phyloP scores from a whole-genome alignment of 2,113 vertebrate genomes.

The Petromus typicus region DNA sequence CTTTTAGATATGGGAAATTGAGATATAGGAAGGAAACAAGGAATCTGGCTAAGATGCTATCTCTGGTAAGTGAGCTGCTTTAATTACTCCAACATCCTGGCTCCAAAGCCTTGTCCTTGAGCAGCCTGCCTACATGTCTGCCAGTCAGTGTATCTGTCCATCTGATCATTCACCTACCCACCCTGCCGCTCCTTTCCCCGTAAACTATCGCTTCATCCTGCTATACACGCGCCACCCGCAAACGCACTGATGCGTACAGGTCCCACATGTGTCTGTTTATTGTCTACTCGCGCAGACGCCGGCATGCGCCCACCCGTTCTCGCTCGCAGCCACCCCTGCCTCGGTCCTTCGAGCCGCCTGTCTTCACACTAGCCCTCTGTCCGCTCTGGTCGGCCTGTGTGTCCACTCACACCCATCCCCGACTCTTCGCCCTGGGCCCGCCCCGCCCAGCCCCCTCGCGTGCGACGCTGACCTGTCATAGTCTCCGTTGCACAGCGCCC shows the following conservation, averaged over 20 bases:
- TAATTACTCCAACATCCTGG: conserved; percentile 26
- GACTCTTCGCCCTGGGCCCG: background rate
- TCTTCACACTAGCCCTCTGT: background rate
- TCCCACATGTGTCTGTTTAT: background rate
- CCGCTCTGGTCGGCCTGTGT: background rate
- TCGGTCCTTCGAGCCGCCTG: background rate
- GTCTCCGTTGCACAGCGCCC: conserved; percentile 97
- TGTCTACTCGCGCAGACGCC: background rate
- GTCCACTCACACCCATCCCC: background rate
- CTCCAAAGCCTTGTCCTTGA: conserved; percentile 36
- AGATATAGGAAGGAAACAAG: background rate
- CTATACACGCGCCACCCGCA: background rate
- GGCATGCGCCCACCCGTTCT: background rate
- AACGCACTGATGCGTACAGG: background rate
- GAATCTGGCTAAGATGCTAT: background rate
- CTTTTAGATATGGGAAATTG: conserved; percentile 50
- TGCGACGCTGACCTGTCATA: conserved; percentile 92
- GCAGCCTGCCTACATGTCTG: background rate
- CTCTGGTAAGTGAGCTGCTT: conserved; percentile 28
- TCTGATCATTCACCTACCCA: background rate
- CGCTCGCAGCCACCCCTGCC: background rate
- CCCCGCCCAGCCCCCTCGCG: background rate
- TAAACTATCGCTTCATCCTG: background rate
- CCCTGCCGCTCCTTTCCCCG: background rate
- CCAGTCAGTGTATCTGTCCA: background rate